Evolutionary conservation across 2,797 vertebrate genomes (phyloP).

Genomic region (Sebastes goodei): DNA sequence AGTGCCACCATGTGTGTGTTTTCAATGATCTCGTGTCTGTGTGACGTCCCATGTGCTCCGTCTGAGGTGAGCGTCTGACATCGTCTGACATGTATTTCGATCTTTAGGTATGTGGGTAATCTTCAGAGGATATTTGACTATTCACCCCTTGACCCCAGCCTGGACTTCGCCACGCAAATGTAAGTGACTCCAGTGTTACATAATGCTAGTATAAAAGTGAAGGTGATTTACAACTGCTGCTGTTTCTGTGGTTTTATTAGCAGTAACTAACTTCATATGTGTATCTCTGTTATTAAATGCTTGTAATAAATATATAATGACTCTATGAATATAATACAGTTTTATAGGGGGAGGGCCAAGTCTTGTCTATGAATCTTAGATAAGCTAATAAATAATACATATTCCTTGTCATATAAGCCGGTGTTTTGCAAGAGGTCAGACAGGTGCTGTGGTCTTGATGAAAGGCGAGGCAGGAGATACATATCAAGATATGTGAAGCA

Average conservation of each 20-base stretch:
- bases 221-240: conserved; percentile 1
- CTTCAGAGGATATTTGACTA: conserved; percentile 98
- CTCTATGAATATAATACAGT: too few relatives aligned
- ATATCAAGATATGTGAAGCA: conserved; percentile 20
- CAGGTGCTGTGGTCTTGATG: conserved; percentile 9
- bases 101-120: conserved; percentile 93
- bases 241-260: background rate
- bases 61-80: conserved; percentile 27
- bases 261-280: background rate
- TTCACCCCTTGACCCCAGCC: conserved; percentile 95
- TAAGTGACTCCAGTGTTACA: conserved; percentile 78
- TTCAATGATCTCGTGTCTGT: background rate
- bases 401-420: background rate
- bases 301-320: background rate
- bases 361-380: background rate
- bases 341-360: background rate
- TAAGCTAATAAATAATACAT: background rate
- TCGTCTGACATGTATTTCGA: conserved; percentile 50
- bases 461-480: background rate
- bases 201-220: conserved; percentile 19
- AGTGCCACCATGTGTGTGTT: background rate
- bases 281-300: background rate
- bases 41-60: conserved; percentile 2
- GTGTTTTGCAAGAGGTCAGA: conserved; percentile 26
- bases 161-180: conserved; percentile 98